Evolutionary conservation across 2,797 vertebrate genomes (phyloP).

Genomic region (Gallinago solitaria): DNA sequence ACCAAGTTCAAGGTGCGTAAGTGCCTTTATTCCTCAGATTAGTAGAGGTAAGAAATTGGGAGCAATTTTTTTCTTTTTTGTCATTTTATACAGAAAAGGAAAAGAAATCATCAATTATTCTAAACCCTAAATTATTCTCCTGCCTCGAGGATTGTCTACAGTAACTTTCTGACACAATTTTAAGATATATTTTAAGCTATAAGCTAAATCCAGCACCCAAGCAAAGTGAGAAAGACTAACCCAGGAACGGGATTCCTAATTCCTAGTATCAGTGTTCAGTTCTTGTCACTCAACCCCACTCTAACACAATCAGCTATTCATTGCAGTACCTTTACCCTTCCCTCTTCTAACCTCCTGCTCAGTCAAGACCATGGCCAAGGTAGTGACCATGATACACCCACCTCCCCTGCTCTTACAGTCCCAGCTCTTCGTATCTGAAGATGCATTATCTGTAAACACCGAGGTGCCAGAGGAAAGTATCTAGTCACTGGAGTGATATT

Average conservation of each 20-base stretch:
- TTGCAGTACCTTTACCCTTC: neutral
- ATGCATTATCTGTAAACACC: neutral
- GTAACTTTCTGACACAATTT: neutral
- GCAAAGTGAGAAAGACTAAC: neutral
- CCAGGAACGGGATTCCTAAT: neutral
- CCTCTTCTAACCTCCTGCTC: neutral
- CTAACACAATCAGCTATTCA: accelerated
- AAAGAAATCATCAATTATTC: neutral
- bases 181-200: neutral
- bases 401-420: neutral
- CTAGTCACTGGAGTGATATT: neutral
- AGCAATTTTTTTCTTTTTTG: neutral
- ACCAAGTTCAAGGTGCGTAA: neutral
- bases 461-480: neutral
- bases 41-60: neutral
- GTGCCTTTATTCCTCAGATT: neutral
- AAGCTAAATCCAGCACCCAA: neutral
- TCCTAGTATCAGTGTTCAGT: neutral
- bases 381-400: too few species aligned
- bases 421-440: neutral
- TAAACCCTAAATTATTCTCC: neutral
- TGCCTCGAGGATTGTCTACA: neutral
- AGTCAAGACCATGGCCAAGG: neutral
- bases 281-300: neutral
- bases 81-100: neutral